Conservation (phyloP, 1,140 invertebrate species). For the Sycobia sp. region DNA sequence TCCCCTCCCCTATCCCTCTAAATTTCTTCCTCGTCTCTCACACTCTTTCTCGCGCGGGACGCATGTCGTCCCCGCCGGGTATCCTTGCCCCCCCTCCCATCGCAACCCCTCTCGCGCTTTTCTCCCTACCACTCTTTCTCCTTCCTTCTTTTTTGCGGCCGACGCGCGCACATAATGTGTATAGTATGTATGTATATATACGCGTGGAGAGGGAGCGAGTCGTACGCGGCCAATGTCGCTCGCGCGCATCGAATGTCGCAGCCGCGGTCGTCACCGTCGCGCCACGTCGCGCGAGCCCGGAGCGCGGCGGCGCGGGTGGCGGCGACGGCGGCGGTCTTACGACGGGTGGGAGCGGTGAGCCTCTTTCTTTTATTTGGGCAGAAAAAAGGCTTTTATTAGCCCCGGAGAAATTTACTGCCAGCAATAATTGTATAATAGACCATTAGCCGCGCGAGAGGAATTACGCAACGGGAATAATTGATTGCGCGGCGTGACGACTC, state of each 20-base stretch:
- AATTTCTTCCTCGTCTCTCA: not conserved
- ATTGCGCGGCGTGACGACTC: no score
- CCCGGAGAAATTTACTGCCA: constrained; percentile 26
- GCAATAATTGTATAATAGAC: constrained; percentile 34
- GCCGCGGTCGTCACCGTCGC: not conserved
- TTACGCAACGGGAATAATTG: constrained; percentile 30
- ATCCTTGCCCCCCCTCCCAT: not conserved
- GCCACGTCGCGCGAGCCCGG: not conserved
- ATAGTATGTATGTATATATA: no score
- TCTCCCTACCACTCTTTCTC: not conserved
- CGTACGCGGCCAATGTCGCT: no score
- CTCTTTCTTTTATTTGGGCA: constrained; percentile 22
- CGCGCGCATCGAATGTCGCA: constrained; percentile 24
- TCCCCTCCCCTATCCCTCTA: not conserved
- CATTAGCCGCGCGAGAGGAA: constrained; percentile 23
- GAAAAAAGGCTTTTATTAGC: constrained; percentile 35
- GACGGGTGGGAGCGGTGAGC: no score
- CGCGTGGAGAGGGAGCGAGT: no score
- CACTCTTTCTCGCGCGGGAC: no score
- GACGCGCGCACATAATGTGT: no score
- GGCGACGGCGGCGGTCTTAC: no score
- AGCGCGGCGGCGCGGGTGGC: no score
- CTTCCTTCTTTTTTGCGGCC: constrained; percentile 21
- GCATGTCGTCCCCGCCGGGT: not conserved
- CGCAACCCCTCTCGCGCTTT: not conserved